Evolutionary conservation across 2,797 vertebrate species (phyloP).

Genomic region (Morelia viridis): DNA sequence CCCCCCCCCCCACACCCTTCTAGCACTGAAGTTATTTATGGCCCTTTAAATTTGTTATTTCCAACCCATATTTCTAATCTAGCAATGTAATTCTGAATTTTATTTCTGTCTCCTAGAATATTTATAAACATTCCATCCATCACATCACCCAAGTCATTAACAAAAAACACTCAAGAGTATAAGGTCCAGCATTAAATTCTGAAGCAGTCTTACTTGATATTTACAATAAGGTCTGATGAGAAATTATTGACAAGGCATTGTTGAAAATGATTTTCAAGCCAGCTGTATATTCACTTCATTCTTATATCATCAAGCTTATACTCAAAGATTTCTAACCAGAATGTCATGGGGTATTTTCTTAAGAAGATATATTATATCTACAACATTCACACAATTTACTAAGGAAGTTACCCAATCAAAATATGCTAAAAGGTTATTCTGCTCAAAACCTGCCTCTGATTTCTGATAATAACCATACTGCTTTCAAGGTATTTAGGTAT

Average conservation of each 20-base stretch:
- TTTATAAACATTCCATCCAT: neutral
- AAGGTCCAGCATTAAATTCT: neutral
- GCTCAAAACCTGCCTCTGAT: neutral
- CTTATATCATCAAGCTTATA: neutral
- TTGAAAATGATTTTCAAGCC: neutral
- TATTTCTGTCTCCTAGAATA: neutral
- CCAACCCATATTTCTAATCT: neutral
- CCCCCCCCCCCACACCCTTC: no score
- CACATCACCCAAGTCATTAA: neutral
- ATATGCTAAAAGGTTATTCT: neutral
- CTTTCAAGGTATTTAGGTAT: neutral
- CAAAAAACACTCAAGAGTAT: neutral
- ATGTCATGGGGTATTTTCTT: neutral
- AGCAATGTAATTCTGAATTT: neutral
- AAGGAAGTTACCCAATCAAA: neutral
- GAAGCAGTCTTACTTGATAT: no score
- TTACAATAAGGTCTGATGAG: neutral
- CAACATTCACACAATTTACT: neutral
- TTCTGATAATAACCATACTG: neutral
- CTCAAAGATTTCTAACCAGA: neutral
- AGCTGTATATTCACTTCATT: neutral
- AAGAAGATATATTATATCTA: neutral
- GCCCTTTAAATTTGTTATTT: neutral
- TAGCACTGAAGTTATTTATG: neutral
- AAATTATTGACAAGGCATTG: neutral